Conservation (phyloP, 2,888 invertebrate species). For the Synergus japonicus region DNA sequence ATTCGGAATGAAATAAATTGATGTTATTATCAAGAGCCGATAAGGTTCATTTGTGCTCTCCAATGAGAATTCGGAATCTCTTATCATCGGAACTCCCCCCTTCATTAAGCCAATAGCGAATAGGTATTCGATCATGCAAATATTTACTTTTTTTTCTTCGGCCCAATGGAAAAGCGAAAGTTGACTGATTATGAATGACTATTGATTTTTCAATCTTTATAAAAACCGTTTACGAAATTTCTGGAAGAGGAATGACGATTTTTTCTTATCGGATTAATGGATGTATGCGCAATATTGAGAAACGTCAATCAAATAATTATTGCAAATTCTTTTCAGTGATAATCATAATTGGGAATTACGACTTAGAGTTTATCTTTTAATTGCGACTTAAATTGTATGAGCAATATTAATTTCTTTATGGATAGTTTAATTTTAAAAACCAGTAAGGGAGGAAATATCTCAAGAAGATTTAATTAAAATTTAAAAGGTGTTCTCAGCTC, state of each 20-base stretch:
- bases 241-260: neutral
- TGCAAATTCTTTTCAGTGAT: neutral
- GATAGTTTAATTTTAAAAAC: neutral
- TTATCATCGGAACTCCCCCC: slow-evolving; percentile 15
- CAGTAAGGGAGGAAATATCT: neutral
- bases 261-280: slow-evolving; percentile 12
- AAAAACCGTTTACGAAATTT: slow-evolving; percentile 5
- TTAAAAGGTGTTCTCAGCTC: neutral
- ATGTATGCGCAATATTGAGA: slow-evolving; percentile 10
- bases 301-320: slow-evolving; percentile 29
- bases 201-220: neutral
- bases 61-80: slow-evolving; percentile 10
- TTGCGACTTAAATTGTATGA: slow-evolving; percentile 25
- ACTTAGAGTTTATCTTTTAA: neutral
- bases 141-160: neutral
- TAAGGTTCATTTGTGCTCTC: slow-evolving; percentile 3
- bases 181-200: neutral
- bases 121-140: neutral
- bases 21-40: slow-evolving; percentile 20
- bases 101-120: neutral
- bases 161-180: neutral
- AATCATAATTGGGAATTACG: neutral
- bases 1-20: slow-evolving; percentile 13
- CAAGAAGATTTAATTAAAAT: neutral
- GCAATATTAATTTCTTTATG: neutral